Evolutionary conservation across 2,888 invertebrate species (phyloP).

Genomic region (Parasteatoda lunata): DNA sequence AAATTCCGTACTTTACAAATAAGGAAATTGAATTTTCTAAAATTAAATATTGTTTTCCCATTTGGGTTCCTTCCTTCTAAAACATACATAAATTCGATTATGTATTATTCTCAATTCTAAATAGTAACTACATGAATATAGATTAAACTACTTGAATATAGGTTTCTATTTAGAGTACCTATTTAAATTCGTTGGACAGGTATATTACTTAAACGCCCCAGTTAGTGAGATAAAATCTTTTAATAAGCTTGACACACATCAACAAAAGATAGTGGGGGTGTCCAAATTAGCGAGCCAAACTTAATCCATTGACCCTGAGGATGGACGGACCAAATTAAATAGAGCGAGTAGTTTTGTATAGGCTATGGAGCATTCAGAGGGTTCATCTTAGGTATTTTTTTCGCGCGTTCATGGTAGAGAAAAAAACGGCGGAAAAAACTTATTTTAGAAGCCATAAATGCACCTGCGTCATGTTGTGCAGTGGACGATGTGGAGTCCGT

Average conservation of each 20-base stretch:
- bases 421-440: conserved; percentile 9
- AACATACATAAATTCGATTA: too few species aligned
- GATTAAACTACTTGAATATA: too few species aligned
- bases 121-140: too few species aligned
- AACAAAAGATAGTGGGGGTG: neutral
- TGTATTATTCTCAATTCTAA: too few species aligned
- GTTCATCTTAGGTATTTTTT: conserved; percentile 25
- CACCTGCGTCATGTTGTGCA: conserved; percentile 22
- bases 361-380: conserved; percentile 13
- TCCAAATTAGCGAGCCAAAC: neutral
- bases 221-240: neutral
- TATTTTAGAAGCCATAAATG: conserved; percentile 48
- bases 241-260: conserved; percentile 3
- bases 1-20: too few species aligned
- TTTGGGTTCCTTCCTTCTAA: too few species aligned
- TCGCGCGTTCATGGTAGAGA: neutral
- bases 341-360: conserved; percentile 43
- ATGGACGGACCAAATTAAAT: conserved; percentile 17
- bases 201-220: neutral
- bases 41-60: too few species aligned
- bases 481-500: conserved; percentile 24
- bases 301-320: conserved; percentile 24
- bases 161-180: too few species aligned
- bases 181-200: too few species aligned
- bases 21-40: too few species aligned